These are phyloP conservation scores for Rhinella marina DNA, from an alignment of 2,797 vertebrate genomes.

Conservation along the genomic window DNA sequence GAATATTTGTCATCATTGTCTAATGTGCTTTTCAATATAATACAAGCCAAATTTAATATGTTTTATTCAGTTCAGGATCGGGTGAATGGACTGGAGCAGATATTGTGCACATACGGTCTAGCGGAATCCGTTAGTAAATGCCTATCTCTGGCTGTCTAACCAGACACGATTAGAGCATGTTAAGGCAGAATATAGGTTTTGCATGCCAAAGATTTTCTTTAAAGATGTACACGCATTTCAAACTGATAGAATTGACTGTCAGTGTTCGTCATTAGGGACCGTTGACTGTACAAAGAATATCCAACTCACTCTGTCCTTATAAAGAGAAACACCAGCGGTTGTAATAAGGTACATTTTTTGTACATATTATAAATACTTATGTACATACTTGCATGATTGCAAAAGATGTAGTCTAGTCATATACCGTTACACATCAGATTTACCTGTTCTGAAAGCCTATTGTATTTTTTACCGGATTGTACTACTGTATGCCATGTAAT, in stretches of 20 bases:
- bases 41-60: slow-evolving; percentile 4
- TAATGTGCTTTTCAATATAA: background rate
- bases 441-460: background rate
- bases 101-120: slow-evolving; percentile 6
- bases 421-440: slow-evolving; percentile 22
- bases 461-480: slow-evolving; percentile 31
- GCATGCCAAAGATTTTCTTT: slow-evolving; percentile 54
- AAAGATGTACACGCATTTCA: slow-evolving; percentile 23
- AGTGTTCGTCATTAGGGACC: slow-evolving; percentile 21
- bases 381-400: slow-evolving; percentile 51
- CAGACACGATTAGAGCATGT: slow-evolving; percentile 12
- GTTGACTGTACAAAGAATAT: slow-evolving; percentile 31
- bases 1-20: background rate
- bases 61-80: background rate
- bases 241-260: slow-evolving; percentile 5
- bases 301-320: slow-evolving; percentile 16
- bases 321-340: slow-evolving; percentile 46
- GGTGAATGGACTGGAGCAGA: slow-evolving; percentile 11
- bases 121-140: background rate
- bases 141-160: slow-evolving; percentile 2
- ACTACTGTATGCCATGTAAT: slow-evolving; percentile 13
- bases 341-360: slow-evolving; percentile 47
- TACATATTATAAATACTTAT: slow-evolving; percentile 51
- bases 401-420: slow-evolving; percentile 37
- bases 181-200: slow-evolving; percentile 33